A percentile compares a stretch with the other conserved stretches of the same genome.
These are phyloP conservation scores for Drosophila kurseongensis DNA, from an alignment of 1,140 invertebrate species.

Conservation along the genomic window DNA sequence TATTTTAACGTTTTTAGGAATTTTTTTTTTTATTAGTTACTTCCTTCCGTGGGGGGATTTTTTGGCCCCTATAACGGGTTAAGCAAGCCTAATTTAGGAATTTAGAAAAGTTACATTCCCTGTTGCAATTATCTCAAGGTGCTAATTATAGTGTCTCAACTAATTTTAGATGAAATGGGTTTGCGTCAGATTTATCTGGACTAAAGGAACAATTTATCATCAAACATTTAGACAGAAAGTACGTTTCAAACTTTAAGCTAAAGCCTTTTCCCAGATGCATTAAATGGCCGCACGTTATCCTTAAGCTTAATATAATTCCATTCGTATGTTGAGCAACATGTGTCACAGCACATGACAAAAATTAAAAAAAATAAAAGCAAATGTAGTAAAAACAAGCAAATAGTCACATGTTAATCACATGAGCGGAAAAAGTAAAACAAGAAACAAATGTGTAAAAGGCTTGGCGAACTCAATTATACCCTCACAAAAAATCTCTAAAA, in stretches of 20 bases:
- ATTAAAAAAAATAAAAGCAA: constrained; percentile 26
- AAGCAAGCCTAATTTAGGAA: no score
- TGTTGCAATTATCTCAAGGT: constrained; percentile 18
- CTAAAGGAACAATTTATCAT: not conserved
- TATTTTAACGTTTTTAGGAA: not conserved
- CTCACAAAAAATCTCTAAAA: not conserved
- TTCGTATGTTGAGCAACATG: constrained; percentile 1
- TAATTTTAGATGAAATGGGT: not conserved
- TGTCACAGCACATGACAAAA: constrained; percentile 25
- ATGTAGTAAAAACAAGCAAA: constrained; percentile 30
- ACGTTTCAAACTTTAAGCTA: not conserved
- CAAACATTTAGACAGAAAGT: not conserved
- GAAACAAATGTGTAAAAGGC: constrained; percentile 19
- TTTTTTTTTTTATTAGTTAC: no score
- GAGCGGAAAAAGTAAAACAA: constrained; percentile 36
- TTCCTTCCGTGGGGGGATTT: no score
- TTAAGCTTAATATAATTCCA: not conserved
- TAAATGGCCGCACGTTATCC: constrained; percentile 9
- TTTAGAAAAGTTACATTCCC: not conserved
- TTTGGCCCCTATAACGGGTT: no score
- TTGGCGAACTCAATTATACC: constrained; percentile 13
- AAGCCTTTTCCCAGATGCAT: not conserved
- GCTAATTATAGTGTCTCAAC: constrained; percentile 35
- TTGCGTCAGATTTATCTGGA: constrained; percentile 25
- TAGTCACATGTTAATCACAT: constrained; percentile 52